Conservation (phyloP, 2,888 invertebrate species). For the Drosophila nr. perissopoda region DNA sequence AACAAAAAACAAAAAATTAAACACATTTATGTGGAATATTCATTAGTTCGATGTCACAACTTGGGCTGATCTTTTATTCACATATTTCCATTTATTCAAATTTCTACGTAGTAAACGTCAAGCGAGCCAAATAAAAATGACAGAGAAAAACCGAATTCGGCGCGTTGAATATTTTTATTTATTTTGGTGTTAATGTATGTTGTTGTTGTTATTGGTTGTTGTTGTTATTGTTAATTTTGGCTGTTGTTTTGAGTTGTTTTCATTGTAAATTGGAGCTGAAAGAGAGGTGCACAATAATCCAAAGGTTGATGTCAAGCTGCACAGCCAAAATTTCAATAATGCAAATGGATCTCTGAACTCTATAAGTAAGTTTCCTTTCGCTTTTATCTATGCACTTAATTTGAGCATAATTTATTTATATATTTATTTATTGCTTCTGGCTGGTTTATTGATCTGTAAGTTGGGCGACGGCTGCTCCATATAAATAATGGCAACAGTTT, state of each 20-base stretch:
- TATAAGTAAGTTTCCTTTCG: constrained; percentile 28
- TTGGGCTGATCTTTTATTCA: constrained; percentile 43
- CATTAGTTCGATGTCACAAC: constrained; percentile 45
- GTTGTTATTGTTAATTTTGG: constrained; percentile 38
- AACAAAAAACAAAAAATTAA: constrained; percentile 55
- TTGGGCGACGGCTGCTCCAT: neutral
- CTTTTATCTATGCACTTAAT: constrained; percentile 26
- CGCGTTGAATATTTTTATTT: constrained; percentile 46
- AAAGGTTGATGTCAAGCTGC: constrained; percentile 1
- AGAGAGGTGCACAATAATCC: constrained; percentile 23
- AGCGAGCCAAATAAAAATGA: constrained; percentile 26
- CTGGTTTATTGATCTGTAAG: constrained; percentile 3
- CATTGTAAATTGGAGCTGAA: constrained; percentile 35
- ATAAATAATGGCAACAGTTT: constrained; percentile 31
- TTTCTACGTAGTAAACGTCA: constrained; percentile 39
- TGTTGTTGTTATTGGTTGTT: constrained; percentile 33
- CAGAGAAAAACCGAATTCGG: constrained; percentile 13
- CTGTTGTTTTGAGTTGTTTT: constrained; percentile 43
- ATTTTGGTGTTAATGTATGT: constrained; percentile 47
- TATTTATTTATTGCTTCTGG: constrained; percentile 27
- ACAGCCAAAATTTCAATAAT: constrained; percentile 33
- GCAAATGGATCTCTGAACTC: constrained; percentile 30
- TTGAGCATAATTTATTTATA: constrained; percentile 30
- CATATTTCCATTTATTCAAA: constrained; percentile 70
- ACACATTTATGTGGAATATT: constrained; percentile 69